Evolutionary conservation across 2,797 vertebrate species (phyloP).

Genomic region (Geotria australis): DNA sequence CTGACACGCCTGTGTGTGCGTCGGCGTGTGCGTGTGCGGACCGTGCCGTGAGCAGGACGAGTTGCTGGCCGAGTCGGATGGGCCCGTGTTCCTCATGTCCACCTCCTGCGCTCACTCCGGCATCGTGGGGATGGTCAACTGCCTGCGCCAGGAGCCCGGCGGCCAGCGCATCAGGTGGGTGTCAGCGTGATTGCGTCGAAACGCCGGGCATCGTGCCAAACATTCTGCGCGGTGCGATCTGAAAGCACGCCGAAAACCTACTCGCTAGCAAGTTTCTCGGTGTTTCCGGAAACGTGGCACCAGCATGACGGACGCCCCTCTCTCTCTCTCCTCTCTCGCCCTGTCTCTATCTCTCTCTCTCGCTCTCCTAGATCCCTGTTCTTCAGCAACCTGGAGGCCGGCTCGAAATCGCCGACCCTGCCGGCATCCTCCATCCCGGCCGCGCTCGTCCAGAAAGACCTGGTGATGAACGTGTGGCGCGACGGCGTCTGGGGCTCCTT

Average conservation of each 20-base stretch:
- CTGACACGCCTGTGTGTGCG: too few relatives aligned
- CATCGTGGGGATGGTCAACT: conserved; percentile 75
- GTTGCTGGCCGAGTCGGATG: conserved; percentile 15
- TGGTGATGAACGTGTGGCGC: conserved; percentile 58
- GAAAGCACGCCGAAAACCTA: background rate
- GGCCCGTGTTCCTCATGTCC: conserved; percentile 9
- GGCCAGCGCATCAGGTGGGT: conserved; percentile 51
- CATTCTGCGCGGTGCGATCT: background rate
- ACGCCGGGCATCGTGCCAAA: too few relatives aligned
- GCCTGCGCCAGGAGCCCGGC: conserved; percentile 55
- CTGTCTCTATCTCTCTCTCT: accelerated
- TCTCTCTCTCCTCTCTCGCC: accelerated
- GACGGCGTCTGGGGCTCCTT: conserved; percentile 64
- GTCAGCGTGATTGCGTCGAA: too few relatives aligned
- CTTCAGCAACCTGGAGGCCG: conserved; percentile 32
- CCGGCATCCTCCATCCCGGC: background rate
- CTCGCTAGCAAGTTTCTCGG: background rate
- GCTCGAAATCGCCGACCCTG: conserved; percentile 11
- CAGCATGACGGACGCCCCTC: too few relatives aligned
- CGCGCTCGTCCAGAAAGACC: conserved; percentile 12
- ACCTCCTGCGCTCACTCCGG: conserved; percentile 31
- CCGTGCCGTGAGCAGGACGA: background rate
- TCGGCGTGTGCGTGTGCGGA: too few relatives aligned
- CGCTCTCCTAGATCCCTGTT: conserved; percentile 35
- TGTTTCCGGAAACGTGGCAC: too few relatives aligned